Percentiles rank a stretch among this genome's conserved stretches.
These are phyloP conservation scores for Neomonachus schauinslandi DNA, from an alignment of 2,113 vertebrate species.

Conservation along the genomic window DNA sequence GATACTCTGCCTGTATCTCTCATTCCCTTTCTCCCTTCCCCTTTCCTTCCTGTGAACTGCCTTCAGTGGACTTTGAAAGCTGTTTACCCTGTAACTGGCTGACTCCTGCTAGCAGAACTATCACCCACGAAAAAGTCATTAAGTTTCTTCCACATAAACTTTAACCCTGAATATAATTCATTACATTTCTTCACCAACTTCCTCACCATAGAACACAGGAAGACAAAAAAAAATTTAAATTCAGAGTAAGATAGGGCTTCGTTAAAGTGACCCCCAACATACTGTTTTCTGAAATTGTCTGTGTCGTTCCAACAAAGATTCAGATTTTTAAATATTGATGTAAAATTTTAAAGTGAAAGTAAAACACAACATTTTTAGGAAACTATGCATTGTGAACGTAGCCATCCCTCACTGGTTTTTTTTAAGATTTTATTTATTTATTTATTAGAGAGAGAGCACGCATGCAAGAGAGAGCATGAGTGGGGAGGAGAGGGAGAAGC, in stretches of 20 bases:
- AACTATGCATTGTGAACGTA: background rate
- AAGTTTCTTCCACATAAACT: background rate
- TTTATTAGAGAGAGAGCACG: no score
- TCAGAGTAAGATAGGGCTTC: background rate
- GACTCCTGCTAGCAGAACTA: background rate
- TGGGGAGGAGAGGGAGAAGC: no score
- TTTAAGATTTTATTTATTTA: background rate
- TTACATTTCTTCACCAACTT: background rate
- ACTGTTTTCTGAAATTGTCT: background rate
- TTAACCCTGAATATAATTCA: background rate
- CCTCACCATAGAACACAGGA: background rate
- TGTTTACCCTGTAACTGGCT: background rate
- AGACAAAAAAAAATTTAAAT: background rate
- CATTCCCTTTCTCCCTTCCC: background rate
- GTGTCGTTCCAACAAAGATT: background rate
- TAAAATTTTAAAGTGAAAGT: background rate
- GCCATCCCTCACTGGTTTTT: background rate
- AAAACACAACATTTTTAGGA: background rate
- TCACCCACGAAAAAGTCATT: background rate
- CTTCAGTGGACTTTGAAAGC: background rate
- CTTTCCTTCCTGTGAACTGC: background rate
- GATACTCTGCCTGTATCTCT: background rate
- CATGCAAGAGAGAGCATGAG: no score
- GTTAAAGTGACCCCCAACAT: background rate
- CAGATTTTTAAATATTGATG: background rate